Evolutionary conservation across 2,797 vertebrate genomes (phyloP), one percentile per base, ranked within the genome.

Genomic region (Rhinichthys osculus): DNA sequence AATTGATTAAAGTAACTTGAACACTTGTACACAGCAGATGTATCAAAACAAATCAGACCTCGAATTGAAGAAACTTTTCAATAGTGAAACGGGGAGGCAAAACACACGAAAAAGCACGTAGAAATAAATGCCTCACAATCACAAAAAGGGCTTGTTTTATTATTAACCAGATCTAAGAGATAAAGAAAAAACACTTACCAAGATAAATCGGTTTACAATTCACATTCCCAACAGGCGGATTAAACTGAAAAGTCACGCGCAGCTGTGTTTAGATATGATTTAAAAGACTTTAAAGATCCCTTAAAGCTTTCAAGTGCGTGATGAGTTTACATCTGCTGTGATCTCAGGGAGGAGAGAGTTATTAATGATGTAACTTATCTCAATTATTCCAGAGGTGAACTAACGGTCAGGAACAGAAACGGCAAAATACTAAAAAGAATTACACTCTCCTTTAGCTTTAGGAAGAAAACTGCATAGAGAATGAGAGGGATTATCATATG

Each of bases 321-420:
- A 27, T 44, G 40, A 78, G 33, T 74, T 64, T 27, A 69, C 59
- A 54, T 69, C 70, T 23, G 42, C 67, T 33, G 66, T 40, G 84
- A 82, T 69, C 42, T 78, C 40, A 64, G 72, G 0, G 17, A 69
- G 21, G 71, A 16, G 82, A 54, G 82, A 42, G 23, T 42, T 77
- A 69, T 71, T 33, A 30, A 84, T 78, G 62, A 78, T 59, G 27
- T 4, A 44, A 38, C 67, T 71, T 42, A 71, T 78, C 83, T 59
- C 74, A 1, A n/a, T 85, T 44, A 69, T 62, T 59, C n/a, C 52
- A 57, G 83, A 85, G 83, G 76, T 71, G 38, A 85, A 59, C 66
- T 38, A 40, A 40, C 3, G 71, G 82, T 74, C 50, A 67, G 77
- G 33, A 52, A n/a, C 7, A 2, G 67, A 69, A 84, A 84, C 35